phyloP scores from a whole-genome alignment of 2,888 invertebrate species.

The Periphyllus acericola region DNA sequence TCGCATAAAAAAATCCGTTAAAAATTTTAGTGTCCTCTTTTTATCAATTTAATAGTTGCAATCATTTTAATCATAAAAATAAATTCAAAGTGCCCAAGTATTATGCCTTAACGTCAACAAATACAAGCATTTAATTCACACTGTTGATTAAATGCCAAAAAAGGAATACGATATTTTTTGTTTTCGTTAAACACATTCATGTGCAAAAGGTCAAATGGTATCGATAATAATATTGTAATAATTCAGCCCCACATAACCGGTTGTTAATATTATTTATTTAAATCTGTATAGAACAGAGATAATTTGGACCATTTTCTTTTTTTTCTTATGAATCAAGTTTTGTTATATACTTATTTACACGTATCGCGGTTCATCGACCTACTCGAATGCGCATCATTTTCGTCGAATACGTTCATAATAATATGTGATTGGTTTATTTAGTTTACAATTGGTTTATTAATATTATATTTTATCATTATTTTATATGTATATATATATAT shows the following conservation, averaged over 20 bases:
- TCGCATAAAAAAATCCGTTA: slow-evolving; percentile 1
- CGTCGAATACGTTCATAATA: neutral
- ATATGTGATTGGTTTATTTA: neutral
- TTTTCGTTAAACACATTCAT: neutral
- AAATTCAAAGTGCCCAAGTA: neutral
- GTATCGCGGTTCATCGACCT: slow-evolving; percentile 21
- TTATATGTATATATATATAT: neutral
- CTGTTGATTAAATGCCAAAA: slow-evolving; percentile 23
- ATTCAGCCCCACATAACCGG: slow-evolving; percentile 6
- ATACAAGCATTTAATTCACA: neutral
- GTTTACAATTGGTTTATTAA: neutral
- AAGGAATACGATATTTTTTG: slow-evolving; percentile 4
- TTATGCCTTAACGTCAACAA: neutral
- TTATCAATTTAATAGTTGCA: neutral
- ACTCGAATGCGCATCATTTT: slow-evolving; percentile 2
- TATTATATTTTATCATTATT: neutral
- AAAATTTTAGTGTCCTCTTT: neutral
- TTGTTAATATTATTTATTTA: neutral
- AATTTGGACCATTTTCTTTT: neutral
- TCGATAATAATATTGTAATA: slow-evolving; percentile 11
- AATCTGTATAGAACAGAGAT: neutral
- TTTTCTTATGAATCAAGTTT: slow-evolving; percentile 22
- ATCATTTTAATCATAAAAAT: neutral
- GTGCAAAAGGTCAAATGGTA: slow-evolving; percentile 33
- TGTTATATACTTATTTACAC: too few species aligned